Conservation (phyloP, 2,113 vertebrate species). For the western clawed frog (Xenopus tropicalis) region UCB_Xtro_10.0 CM004444.2:18968001-18968500, state of each 20-base stretch:
- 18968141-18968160: neutral
- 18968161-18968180: neutral
- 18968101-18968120: neutral
- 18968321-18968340: neutral
- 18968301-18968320: conserved; percentile 17
- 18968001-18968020: conserved; percentile 1
- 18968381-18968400: conserved; percentile 2
- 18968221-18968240: neutral
- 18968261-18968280: neutral
- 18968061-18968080: conserved; percentile 21
- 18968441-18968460: too few species aligned
- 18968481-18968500: too few species aligned
- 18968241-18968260: conserved; percentile 3
- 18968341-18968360: conserved; percentile 10
- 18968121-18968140: neutral
- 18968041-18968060: conserved; percentile 38
- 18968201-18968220: neutral
- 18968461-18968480: too few species aligned
- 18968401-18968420: too few species aligned
- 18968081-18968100: conserved; percentile 25
- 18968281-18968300: conserved; percentile 15
- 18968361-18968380: neutral
- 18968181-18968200: neutral
- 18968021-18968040: conserved; percentile 13
- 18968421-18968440: too few species aligned